phyloP scores from a whole-genome alignment of 64 coral and sea anemone species.

The Montipora sp. region DNA sequence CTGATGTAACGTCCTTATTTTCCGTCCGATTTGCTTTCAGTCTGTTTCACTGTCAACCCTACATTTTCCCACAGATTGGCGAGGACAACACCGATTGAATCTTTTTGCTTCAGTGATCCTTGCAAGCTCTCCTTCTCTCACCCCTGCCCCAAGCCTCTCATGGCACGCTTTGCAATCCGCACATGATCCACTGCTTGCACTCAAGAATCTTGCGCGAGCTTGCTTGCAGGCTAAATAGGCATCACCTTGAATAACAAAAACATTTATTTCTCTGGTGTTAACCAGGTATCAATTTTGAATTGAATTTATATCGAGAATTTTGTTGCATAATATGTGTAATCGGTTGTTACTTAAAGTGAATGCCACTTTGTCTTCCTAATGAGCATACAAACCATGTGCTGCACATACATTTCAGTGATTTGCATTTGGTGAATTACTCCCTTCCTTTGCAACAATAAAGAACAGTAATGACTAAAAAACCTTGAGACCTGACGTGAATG shows the following conservation, averaged over 20 bases:
- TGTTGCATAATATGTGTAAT: neutral
- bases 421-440: neutral
- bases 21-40: too few relatives aligned
- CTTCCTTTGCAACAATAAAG: conserved; percentile 1
- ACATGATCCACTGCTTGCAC: too few relatives aligned
- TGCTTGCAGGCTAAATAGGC: neutral
- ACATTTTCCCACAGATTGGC: too few relatives aligned
- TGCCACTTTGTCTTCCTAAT: conserved; percentile 1
- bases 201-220: too few relatives aligned
- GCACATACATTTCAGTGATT: neutral
- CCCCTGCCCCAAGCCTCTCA: too few relatives aligned
- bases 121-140: too few relatives aligned
- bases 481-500: neutral
- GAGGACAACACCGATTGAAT: too few relatives aligned
- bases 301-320: neutral
- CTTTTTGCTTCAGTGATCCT: too few relatives aligned
- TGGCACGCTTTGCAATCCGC: too few relatives aligned
- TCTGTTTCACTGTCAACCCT: too few relatives aligned
- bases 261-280: neutral
- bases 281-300: neutral
- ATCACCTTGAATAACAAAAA: neutral
- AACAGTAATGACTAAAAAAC: neutral
- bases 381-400: neutral
- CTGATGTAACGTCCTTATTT: too few relatives aligned
- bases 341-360: neutral